These are phyloP conservation scores for Enteromius mattozi DNA, from an alignment of 2,797 vertebrate species.

Conservation along the genomic window DNA sequence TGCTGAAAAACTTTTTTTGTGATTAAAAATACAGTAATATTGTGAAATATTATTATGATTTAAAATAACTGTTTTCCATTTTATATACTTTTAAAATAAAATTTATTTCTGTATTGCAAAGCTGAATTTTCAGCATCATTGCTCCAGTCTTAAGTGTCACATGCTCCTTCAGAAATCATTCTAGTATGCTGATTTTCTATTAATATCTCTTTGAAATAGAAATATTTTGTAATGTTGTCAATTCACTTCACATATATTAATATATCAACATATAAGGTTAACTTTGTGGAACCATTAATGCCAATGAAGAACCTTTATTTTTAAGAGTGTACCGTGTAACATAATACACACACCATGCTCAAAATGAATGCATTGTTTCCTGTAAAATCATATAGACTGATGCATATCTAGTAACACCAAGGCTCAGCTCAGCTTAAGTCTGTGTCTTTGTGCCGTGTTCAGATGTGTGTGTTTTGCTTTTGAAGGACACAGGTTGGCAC, in stretches of 20 bases:
- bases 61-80: not conserved
- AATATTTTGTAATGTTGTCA: not conserved
- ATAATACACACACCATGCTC: too few species aligned
- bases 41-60: not conserved
- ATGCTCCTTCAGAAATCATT: not conserved
- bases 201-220: not conserved
- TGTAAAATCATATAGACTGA: not conserved
- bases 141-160: not conserved
- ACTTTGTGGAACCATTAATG: too few species aligned
- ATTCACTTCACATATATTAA: too few species aligned
- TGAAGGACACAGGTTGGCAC: conserved; percentile 34
- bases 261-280: too few species aligned
- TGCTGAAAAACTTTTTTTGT: not conserved
- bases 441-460: conserved; percentile 16
- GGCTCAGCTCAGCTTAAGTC: not conserved
- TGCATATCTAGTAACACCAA: not conserved
- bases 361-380: not conserved
- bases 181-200: not conserved
- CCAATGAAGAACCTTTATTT: too few species aligned
- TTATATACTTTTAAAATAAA: not conserved
- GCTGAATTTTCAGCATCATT: not conserved
- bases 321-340: too few species aligned
- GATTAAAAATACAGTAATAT: not conserved
- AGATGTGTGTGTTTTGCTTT: not conserved
- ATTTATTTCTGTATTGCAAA: not conserved